Evolutionary conservation across 2,888 invertebrate species (phyloP), one percentile per base, ranked within the genome.

Genomic region (Portevinia maculata): DNA sequence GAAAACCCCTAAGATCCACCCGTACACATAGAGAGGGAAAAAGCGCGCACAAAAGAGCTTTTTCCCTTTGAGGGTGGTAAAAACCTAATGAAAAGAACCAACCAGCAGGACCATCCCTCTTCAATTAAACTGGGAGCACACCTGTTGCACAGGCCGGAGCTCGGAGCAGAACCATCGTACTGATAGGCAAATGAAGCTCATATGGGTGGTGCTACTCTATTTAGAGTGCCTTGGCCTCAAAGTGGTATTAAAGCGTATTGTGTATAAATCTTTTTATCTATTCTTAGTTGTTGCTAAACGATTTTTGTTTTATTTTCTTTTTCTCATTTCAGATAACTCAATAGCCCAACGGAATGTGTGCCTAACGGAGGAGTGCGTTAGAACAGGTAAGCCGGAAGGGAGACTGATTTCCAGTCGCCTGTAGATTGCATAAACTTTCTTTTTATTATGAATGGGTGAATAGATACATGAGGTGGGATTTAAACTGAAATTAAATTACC

Each of bases 341-440:
- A 83, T 83, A 84, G 84, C 84, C 46, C 84, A 76, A 50, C 86
- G 86, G 59, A 87, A 87, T 84, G 88, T 93, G 85, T 93, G 93
- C 89, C 90, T 93, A 86, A 92, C 92, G 9, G 92, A 93, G 87
- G 93, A 93, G 88, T 93, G 93, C 88, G 93, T 93, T 69, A 90
- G 92, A 87, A 93, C 93, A 88, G 93, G 93, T 93, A 89, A 91
- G 57, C 11, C n/a, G 67, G 46, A 89, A 91, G 53, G 21, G 34
- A 24, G 62, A 52, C 41, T 71, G 55, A 83, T 60, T 83, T 78
- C 78, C 71, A 71, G 71, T 69, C 30, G 74, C 50, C 24, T 44
- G 59, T 71, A 53, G 65, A 71, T 76, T 71, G 60, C 76, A 83
- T 55, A 83, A 60, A 83, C 41, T 71, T 83, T 65, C 19, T 64